phyloP scores from a whole-genome alignment of 2,888 invertebrate species.

The Rhogogaster chlorosoma region DNA sequence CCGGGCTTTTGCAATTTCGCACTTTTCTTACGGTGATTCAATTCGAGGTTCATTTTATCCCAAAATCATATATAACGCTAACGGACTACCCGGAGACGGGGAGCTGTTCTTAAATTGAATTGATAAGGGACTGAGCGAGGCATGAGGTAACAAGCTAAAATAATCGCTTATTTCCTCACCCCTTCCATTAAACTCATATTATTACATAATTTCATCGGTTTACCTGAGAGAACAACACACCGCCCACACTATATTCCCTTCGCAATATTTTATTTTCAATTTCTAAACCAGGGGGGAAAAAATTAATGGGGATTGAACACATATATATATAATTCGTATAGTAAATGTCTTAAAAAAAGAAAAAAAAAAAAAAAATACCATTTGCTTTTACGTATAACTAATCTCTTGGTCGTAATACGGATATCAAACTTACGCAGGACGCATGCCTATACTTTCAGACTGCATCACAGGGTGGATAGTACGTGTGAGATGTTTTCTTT shows the following conservation, averaged over 20 bases:
- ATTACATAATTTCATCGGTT: too few species aligned
- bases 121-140: not conserved
- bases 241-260: too few species aligned
- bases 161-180: not conserved
- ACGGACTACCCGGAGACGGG: not conserved
- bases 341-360: too few species aligned
- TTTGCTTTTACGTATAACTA: too few species aligned
- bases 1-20: not conserved
- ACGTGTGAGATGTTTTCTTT: too few species aligned
- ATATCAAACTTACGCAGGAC: not conserved
- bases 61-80: not conserved
- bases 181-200: too few species aligned
- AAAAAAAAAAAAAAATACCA: too few species aligned
- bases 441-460: not conserved
- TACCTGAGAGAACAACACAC: too few species aligned
- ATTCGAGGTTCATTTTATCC: constrained; percentile 5
- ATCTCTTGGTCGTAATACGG: not conserved
- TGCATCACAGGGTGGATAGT: not conserved
- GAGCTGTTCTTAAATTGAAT: not conserved
- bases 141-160: not conserved
- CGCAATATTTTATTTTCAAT: too few species aligned
- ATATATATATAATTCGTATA: too few species aligned
- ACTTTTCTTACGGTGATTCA: constrained; percentile 2
- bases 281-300: too few species aligned
- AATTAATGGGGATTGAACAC: too few species aligned